Evolutionary conservation across 2,113 vertebrate genomes (phyloP).

Genomic region (Dipodomys stephensi): DNA sequence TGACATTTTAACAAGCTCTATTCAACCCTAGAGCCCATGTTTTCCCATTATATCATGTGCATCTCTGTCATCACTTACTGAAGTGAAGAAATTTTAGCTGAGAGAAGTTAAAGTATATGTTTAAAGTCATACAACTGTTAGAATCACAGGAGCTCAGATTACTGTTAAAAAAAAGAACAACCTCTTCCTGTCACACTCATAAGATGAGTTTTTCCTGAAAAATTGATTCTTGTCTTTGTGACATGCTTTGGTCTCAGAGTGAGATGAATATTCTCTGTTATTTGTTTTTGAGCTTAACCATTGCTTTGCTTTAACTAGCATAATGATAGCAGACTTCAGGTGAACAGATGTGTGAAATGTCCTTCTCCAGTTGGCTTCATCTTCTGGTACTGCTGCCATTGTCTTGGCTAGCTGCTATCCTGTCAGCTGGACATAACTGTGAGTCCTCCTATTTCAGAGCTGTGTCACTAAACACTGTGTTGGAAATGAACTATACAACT

Average conservation of each 20-base stretch:
- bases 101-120: not conserved
- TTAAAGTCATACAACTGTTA: not conserved
- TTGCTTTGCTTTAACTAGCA: not conserved
- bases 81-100: conserved; percentile 38
- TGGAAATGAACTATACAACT: too few species aligned
- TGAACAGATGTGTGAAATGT: not conserved
- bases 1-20: conserved; percentile 23
- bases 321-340: not conserved
- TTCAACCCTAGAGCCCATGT: not conserved
- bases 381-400: not conserved
- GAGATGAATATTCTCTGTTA: not conserved
- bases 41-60: not conserved
- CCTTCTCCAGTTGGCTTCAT: not conserved
- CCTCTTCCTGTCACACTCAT: not conserved
- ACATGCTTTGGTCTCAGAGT: conserved; percentile 15
- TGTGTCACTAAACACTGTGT: not conserved
- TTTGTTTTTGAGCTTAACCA: not conserved
- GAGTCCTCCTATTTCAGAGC: not conserved
- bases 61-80: conserved; percentile 13
- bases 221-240: not conserved
- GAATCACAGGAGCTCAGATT: not conserved
- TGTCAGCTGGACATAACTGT: not conserved
- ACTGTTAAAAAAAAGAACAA: not conserved
- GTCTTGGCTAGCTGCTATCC: not conserved
- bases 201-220: not conserved